Base-by-base conservation (phyloP, 2,888 invertebrate species). In the Zeuzera pyrina region DNA sequence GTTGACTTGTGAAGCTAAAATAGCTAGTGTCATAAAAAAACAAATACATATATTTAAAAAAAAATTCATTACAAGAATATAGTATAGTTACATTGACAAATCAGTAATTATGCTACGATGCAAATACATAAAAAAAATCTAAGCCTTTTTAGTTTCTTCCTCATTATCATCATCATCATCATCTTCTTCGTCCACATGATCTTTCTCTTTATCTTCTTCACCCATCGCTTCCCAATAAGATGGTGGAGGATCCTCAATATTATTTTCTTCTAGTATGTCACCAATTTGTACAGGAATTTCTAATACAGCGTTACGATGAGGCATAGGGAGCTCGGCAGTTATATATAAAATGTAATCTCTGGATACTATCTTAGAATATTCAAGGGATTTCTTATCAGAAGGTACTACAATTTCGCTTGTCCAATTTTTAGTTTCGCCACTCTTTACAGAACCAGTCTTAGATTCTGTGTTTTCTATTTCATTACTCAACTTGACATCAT, bases 161-260 rank as follows among this genome's bases (percentile, higher is more conserved):
- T 4, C 34, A 8, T 24, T 24, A 21, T 30, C 19, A 12, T 31
- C 29, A 15, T 21, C 24, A 15, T 37, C 26, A 15, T 37, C 26
- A 12, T 28, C 16, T 25, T 22, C 29, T 8, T 21, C 26, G n/a
- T 34, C 29, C 13, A 19, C 24, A 15, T 37, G 22, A 12, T 28
- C 16, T 25, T 22, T 27, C 6, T 21, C 26, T 10, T 34, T n/a
- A 7, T 14, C 4, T 7, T 30, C 25, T 29, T 31, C 37, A n/a
- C 16, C 21, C 37, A 37, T 37, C 7, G 19, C 34, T 34, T 37
- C 37, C 37, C 37, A 37, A 16, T 37, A 37, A n/a, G 37, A 29
- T 2, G 37, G 34, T 7, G 37, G 37, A 12, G 21, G 24, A 27
- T 34, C 34, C 5, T 16, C 11, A 15, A 19, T 5, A 14, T 26